A percentile compares a stretch with the other conserved stretches of the same genome.
Conservation (phyloP, 2,888 invertebrate species). For the Chaetogeoica ovagalla region DNA sequence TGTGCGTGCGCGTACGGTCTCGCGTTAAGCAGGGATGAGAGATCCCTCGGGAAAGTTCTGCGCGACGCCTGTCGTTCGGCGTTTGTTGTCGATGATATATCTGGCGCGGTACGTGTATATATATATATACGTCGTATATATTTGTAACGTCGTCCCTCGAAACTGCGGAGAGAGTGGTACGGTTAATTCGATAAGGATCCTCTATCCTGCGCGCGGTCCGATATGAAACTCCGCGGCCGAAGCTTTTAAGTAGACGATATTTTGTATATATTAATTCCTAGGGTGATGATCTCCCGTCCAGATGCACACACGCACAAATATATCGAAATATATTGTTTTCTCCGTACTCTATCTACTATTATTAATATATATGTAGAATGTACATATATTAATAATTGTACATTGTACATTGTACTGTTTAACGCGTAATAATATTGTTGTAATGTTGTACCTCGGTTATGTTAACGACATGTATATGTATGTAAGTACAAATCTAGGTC, state of each 20-base stretch:
- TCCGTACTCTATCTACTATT: too few species aligned
- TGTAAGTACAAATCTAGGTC: too few species aligned
- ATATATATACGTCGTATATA: not conserved
- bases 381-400: too few species aligned
- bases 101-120: not conserved
- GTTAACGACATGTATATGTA: too few species aligned
- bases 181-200: slow-evolving; percentile 35
- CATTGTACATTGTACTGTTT: too few species aligned
- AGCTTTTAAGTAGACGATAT: slow-evolving; percentile 4
- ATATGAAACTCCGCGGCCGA: not conserved
- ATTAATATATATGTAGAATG: too few species aligned
- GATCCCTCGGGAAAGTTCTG: slow-evolving; percentile 31
- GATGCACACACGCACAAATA: too few species aligned
- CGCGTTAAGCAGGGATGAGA: not conserved
- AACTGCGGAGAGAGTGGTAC: too few species aligned
- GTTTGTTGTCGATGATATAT: slow-evolving; percentile 10
- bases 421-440: too few species aligned
- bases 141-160: too few species aligned
- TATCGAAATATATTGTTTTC: too few species aligned
- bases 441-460: too few species aligned
- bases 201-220: not conserved
- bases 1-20: not conserved
- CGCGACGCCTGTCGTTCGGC: slow-evolving; percentile 14
- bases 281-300: not conserved
- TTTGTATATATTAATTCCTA: slow-evolving; percentile 28